Evolutionary conservation across 2,113 vertebrate genomes (phyloP).

Genomic region (Myiagra hebetior): DNA sequence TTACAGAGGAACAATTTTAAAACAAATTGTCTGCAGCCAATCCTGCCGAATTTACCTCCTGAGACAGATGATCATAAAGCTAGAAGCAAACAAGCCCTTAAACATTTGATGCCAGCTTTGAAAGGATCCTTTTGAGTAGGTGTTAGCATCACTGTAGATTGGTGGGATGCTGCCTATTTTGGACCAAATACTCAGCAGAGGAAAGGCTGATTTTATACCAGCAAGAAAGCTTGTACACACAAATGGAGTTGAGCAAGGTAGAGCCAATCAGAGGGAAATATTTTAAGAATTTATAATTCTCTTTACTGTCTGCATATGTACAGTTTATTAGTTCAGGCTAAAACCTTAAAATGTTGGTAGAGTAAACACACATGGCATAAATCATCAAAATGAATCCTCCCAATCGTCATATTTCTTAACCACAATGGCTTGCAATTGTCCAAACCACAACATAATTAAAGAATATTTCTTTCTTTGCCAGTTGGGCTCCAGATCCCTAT

Average conservation of each 20-base stretch:
- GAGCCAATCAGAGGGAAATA: not conserved
- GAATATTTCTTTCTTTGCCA: not conserved
- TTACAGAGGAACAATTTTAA: constrained; percentile 31
- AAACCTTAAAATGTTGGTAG: not conserved
- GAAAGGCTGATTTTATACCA: not conserved
- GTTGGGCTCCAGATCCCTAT: not conserved
- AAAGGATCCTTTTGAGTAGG: not conserved
- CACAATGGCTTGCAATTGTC: constrained; percentile 45
- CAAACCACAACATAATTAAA: constrained; percentile 58
- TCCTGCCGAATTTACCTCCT: constrained; percentile 4
- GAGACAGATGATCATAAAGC: constrained; percentile 29
- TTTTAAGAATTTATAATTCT: not conserved
- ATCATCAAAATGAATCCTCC: constrained; percentile 58
- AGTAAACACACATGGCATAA: constrained; percentile 22
- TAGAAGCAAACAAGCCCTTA: constrained; percentile 27
- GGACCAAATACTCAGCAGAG: not conserved
- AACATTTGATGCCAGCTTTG: not conserved
- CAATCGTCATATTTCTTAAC: constrained; percentile 53
- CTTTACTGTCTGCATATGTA: not conserved
- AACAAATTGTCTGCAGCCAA: constrained; percentile 17
- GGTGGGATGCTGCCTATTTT: not conserved
- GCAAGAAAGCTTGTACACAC: not conserved
- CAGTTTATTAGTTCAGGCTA: constrained; percentile 4
- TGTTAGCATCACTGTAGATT: not conserved
- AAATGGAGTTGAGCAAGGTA: not conserved